Base-by-base conservation (phyloP, 1,140 invertebrate genomes). In the Brachionus plicatilis region DNA sequence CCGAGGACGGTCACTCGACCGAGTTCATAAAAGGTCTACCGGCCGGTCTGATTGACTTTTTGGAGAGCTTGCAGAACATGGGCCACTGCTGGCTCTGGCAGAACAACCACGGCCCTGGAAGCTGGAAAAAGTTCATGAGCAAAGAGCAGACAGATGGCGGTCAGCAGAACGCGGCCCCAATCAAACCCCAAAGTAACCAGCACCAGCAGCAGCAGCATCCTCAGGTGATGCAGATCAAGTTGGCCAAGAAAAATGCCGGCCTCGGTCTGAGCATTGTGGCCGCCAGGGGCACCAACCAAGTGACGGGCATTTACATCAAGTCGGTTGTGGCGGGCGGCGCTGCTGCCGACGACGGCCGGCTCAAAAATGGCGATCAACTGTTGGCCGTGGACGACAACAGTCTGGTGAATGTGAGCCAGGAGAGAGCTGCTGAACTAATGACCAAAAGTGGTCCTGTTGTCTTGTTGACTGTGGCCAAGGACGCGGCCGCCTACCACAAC, bases 1-100 rank as follows among this genome's bases (percentile, higher is more conserved):
- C 97, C 0, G 96, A 97, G 88, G 97, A 99, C 91, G 97, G 97
- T 12, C 99, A 98, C 90, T 96, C 96, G 87, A 97, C 96, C 90
- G 96, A 99, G 90, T 94, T 97, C 53, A 95, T 96, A 66, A 91
- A 94, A 75, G 96, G 96, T 43, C 93, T 97, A 66, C 96, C 96
- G 20, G 93, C 93, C n/a, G 95, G 95, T 6, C 90, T 98, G 27
- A 93, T 94, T 0, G 96, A 98, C 88, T 98, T 97, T 88, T 90
- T 98, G 27, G 92, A 93, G 79, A 95, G 95, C 2, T 90, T 98
- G 24, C 94, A 95, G 88, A 92, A 93, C 68, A 93, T 93, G 66
- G 94, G 88, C 88, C 84, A 75, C 84, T 84, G 83, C 33, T 82
- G 87, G 85, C 56, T 84, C 20, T 85, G 80, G 53, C 37, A 50